A percentile compares a stretch with the other conserved stretches of the same genome.
Evolutionary conservation across 1,140 invertebrate genomes (phyloP).

Genomic region (Frieseomelitta varia): DNA sequence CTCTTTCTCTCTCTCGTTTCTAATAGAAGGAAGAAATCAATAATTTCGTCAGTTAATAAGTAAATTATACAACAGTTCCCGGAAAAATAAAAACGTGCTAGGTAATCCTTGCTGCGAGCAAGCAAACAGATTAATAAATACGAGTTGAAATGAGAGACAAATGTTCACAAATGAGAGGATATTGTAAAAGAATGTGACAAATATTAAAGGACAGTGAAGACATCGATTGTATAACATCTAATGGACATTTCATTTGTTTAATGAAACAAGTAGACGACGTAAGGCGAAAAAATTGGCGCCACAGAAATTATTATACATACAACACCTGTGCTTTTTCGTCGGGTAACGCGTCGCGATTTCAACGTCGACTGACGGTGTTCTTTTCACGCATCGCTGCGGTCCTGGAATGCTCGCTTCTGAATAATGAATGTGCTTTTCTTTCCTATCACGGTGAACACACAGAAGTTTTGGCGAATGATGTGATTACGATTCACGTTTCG

Average conservation of each 20-base stretch:
- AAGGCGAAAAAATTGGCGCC: background rate
- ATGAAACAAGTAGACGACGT: no score
- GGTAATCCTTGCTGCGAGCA: no score
- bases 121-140: background rate
- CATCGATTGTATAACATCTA: background rate
- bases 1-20: background rate
- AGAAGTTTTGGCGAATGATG: background rate
- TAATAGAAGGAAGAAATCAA: background rate
- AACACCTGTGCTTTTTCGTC: slow-evolving; percentile 45
- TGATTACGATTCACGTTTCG: background rate
- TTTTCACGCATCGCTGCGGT: slow-evolving; percentile 29
- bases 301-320: background rate
- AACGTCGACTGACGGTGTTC: background rate
- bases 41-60: background rate
- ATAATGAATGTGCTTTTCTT: slow-evolving; percentile 33
- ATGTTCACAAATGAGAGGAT: slow-evolving; percentile 7
- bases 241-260: no score
- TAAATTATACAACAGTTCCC: background rate
- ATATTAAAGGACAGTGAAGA: slow-evolving; percentile 10
- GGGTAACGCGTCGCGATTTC: slow-evolving; percentile 19
- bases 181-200: background rate
- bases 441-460: slow-evolving; percentile 14
- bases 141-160: background rate
- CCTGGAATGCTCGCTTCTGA: slow-evolving; percentile 51
- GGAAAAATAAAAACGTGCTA: background rate